phyloP scores from a whole-genome alignment of 2,888 invertebrate species.

The Tanytarsus gracilentus region DNA sequence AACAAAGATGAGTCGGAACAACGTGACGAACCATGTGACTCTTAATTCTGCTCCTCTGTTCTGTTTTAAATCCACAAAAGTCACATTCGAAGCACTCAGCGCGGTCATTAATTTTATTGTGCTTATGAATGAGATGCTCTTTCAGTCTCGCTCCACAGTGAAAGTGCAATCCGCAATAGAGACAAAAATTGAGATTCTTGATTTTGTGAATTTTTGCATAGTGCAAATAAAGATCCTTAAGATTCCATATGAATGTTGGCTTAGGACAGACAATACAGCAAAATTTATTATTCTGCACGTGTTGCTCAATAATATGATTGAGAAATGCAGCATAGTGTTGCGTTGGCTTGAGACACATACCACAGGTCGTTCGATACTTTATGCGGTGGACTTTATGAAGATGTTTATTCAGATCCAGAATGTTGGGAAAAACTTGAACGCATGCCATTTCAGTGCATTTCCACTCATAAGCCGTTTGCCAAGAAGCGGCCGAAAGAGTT shows the following conservation, averaged over 20 bases:
- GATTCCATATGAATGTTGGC: not conserved
- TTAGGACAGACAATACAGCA: not conserved
- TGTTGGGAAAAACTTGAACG: not conserved
- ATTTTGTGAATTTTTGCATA: not conserved
- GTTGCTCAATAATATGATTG: not conserved
- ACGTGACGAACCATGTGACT: not conserved
- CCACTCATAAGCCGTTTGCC: not conserved
- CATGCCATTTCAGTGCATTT: not conserved
- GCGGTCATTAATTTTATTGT: not conserved
- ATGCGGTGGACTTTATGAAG: not conserved
- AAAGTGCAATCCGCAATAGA: conserved; percentile 2
- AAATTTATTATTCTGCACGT: not conserved
- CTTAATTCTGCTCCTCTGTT: not conserved
- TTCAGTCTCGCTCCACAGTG: not conserved
- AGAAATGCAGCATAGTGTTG: not conserved
- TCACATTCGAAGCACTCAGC: not conserved
- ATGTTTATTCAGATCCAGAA: not conserved
- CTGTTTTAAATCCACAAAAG: not conserved
- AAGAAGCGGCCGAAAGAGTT: not conserved
- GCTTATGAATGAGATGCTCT: not conserved
- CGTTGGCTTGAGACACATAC: not conserved
- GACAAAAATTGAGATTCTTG: not conserved
- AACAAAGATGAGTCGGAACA: not conserved
- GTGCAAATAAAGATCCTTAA: not conserved
- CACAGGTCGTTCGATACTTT: not conserved